Base-by-base conservation (phyloP, 2,888 invertebrate species). In the Dinocampus coccinellae region DNA sequence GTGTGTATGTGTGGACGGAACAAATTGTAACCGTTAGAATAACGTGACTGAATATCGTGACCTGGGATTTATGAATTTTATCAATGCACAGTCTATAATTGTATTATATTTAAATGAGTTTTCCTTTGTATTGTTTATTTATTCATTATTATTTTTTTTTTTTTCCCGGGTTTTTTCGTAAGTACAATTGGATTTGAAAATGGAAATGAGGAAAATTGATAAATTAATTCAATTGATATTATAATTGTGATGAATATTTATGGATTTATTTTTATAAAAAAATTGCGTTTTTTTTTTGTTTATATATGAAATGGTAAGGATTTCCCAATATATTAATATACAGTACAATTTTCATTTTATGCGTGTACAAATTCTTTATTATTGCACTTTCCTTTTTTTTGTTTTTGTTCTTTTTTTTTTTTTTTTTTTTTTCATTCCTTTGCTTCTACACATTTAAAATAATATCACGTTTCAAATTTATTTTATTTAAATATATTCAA, bases 41-140 rank as follows among this genome's bases (percentile, higher is more conserved):
- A 36, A 34, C 60, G 60, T 60, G 60, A 60, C 60, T 33, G 34
- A 60, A 60, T 36, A 60, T 60, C 36, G 36, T 60, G 22, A 60
- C 20, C 60, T 6, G 10, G 34, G 33, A 60, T 60, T 60, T 16
- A 47, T 47, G 16, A 47, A 47, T 47, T 16, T 7, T 47, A 16
- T 47, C 47, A 16, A 47, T 16, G 47, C 47, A 4, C 47, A 47
- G 20, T n/a, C 47, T 47, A 16, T 9, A 47, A 47, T 39, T 39
- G n/a, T 39, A n/a, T 39, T 11, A 39, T 39, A n/a, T n/a, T n/a
- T n/a, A n/a, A n/a, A n/a, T n/a, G n/a, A 29, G 7, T 4, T 29
- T 29, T 29, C 7, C 29, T 29, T 29, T 29, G 29, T 29, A 29
- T 29, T 4, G 7, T 47, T 16, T 47, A n/a, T 47, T n/a, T n/a